Evolutionary conservation across 2,797 vertebrate species (phyloP).

Genomic region (Aythya fuligula): DNA sequence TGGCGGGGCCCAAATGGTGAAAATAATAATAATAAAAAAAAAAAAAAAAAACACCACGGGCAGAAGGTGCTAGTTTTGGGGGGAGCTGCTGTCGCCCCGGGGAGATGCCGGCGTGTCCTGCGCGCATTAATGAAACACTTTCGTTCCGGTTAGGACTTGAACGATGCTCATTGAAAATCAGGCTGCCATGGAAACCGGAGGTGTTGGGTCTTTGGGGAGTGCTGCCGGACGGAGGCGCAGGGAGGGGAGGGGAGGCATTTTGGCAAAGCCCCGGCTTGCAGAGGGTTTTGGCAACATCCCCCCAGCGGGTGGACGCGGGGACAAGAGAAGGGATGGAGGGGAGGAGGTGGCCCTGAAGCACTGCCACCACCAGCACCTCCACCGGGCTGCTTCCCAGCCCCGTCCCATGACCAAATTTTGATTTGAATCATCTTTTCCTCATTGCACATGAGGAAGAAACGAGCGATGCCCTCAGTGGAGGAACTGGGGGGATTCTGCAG

Average conservation of each 20-base stretch:
- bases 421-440: not conserved
- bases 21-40: not conserved
- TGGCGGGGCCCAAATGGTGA: not conserved
- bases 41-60: not conserved
- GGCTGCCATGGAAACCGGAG: conserved; percentile 74
- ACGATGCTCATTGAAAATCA: conserved; percentile 73
- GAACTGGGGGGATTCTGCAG: not conserved
- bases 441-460: not conserved
- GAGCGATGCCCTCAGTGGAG: not conserved
- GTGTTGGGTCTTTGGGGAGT: conserved; percentile 73
- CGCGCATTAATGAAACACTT: conserved; percentile 66
- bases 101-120: conserved; percentile 36
- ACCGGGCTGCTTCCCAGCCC: not conserved
- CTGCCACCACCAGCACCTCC: not conserved
- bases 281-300: too few species aligned
- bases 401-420: not conserved
- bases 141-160: conserved; percentile 51
- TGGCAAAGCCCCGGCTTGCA: not conserved
- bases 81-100: not conserved
- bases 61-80: conserved; percentile 21
- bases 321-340: not conserved
- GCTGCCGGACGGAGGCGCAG: conserved; percentile 35
- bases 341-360: not conserved
- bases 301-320: too few species aligned
- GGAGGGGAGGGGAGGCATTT: not conserved